Percentiles rank a stretch among this genome's conserved stretches.
Evolutionary conservation across 2,113 vertebrate species (phyloP).

Genomic region (Numida meleagris): DNA sequence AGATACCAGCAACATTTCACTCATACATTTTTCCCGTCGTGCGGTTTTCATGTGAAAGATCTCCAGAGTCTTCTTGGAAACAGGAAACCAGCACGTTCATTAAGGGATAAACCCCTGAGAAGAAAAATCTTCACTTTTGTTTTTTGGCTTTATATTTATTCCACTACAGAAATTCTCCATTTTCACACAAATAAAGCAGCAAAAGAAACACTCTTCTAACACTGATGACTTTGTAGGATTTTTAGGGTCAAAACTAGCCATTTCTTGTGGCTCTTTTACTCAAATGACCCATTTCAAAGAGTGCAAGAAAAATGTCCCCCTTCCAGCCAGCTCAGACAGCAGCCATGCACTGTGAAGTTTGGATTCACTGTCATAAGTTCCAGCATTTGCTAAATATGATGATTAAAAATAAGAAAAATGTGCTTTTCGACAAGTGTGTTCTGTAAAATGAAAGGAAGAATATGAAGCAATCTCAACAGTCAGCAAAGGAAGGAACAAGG

Average conservation of each 20-base stretch:
- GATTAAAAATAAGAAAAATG: background rate
- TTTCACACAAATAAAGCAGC: background rate
- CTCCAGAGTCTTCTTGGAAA: background rate
- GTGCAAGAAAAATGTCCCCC: background rate
- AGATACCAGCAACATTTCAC: background rate
- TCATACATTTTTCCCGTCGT: background rate
- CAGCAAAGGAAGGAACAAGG: conserved; percentile 14
- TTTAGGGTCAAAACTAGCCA: background rate
- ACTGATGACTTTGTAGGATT: background rate
- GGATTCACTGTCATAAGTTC: background rate
- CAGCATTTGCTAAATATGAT: background rate
- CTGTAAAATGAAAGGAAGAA: conserved; percentile 12
- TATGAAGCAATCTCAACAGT: background rate
- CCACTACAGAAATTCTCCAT: background rate
- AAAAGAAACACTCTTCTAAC: background rate
- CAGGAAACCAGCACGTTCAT: background rate
- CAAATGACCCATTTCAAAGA: background rate
- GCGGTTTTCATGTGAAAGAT: background rate
- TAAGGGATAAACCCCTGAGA: background rate
- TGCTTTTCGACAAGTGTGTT: background rate
- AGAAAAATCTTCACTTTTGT: background rate
- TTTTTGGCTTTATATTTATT: background rate
- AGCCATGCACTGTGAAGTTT: background rate
- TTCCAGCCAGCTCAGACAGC: background rate
- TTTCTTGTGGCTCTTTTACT: background rate